Evolutionary conservation across 2,888 invertebrate genomes (phyloP).

Genomic region (Euplagia quadripunctaria): DNA sequence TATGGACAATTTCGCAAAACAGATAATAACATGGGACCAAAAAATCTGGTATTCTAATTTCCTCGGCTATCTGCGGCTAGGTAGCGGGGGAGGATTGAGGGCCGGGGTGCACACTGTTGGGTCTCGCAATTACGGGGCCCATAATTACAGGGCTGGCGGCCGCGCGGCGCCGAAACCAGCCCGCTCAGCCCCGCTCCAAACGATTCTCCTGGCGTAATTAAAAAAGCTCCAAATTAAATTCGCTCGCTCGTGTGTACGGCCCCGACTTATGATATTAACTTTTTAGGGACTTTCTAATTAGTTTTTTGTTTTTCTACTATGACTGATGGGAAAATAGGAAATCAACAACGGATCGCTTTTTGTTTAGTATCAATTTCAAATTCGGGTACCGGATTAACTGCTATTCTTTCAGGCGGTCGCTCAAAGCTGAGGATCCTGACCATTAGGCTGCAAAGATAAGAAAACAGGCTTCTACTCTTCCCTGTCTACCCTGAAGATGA

Average conservation of each 20-base stretch:
- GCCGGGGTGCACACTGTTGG: constrained; percentile 71
- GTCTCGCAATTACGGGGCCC: constrained; percentile 84
- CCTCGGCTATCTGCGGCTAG: constrained; percentile 69
- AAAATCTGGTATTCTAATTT: constrained; percentile 65
- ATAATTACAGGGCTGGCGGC: constrained; percentile 86
- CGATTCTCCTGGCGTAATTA: constrained; percentile 85
- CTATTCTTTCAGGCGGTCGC: not conserved
- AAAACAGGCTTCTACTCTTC: not conserved
- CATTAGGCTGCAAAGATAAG: not conserved
- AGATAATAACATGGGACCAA: constrained; percentile 24
- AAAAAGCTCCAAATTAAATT: constrained; percentile 87
- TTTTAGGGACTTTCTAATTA: constrained; percentile 86
- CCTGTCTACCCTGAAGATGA: not conserved
- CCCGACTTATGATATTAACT: constrained; percentile 85
- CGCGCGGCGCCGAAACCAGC: constrained; percentile 84
- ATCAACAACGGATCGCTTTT: constrained; percentile 37
- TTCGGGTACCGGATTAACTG: constrained; percentile 17
- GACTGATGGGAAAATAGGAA: constrained; percentile 70
- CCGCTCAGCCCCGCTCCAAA: constrained; percentile 66
- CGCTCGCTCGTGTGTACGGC: constrained; percentile 84
- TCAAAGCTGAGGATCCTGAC: not conserved
- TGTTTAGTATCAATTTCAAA: constrained; percentile 30
- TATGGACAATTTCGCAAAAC: constrained; percentile 36
- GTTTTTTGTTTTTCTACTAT: constrained; percentile 74
- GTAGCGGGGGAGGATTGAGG: constrained; percentile 62